phyloP scores from a whole-genome alignment of 2,113 vertebrate genomes.

The Oryzias celebensis region DNA sequence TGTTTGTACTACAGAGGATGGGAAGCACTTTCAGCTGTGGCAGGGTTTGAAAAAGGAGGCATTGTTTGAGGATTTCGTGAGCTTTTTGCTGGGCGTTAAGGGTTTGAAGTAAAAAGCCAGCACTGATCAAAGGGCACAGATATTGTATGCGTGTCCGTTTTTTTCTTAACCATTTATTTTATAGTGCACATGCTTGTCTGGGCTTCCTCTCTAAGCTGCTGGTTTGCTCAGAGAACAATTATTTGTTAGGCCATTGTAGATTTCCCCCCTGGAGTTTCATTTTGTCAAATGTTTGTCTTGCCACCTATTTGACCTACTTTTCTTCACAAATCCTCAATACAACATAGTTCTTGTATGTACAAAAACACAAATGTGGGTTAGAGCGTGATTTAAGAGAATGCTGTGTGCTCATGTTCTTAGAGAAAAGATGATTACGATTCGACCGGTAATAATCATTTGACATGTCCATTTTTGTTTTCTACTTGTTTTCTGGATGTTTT shows the following conservation, averaged over 20 bases:
- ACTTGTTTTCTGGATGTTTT: neutral
- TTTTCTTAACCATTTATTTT: conserved; percentile 30
- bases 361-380: conserved; percentile 15
- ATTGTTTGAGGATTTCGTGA: conserved; percentile 66
- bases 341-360: conserved; percentile 8
- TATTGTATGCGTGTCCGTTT: conserved; percentile 38
- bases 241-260: no score
- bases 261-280: conserved; percentile 9
- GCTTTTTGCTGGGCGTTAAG: conserved; percentile 66
- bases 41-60: conserved; percentile 49
- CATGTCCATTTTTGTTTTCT: neutral
- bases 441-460: conserved; percentile 2
- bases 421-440: neutral
- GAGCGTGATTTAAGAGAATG: conserved; percentile 9
- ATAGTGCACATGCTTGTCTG: conserved; percentile 6
- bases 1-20: conserved; percentile 35
- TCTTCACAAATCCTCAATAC: conserved; percentile 20
- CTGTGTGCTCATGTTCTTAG: conserved; percentile 2
- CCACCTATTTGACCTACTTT: conserved; percentile 28
- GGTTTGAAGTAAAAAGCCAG: conserved; percentile 42
- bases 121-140: conserved; percentile 56
- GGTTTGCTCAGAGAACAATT: no score
- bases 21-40: conserved; percentile 67
- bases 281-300: conserved; percentile 24
- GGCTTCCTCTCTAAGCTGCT: conserved; percentile 14